Evolutionary conservation across 1,140 invertebrate species (phyloP), one percentile per base, ranked within the genome.

Genomic region (Saccostrea glomerata): DNA sequence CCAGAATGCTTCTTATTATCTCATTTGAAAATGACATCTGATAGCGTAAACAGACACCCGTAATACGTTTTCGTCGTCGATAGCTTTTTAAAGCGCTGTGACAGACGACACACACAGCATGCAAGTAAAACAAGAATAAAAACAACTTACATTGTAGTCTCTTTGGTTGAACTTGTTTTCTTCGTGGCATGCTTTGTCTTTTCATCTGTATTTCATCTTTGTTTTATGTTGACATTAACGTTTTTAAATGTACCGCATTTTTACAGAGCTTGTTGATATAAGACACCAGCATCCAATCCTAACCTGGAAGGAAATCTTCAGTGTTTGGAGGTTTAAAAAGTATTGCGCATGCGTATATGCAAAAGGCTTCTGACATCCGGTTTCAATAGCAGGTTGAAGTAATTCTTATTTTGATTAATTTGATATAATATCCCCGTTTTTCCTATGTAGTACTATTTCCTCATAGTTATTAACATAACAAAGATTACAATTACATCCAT

Each of bases 161-260:
- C 94, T 96, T 96, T 36, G 96, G 96, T 92, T 96, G 96, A 93
- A 96, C 95, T 94, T 96, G 96, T 94, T 96, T 96, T 91, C 96
- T 95, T 92, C 96, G 95, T 90, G 96, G 96, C 96, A 96, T 96
- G 92, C 87, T 92, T 87, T 90, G 86, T 91, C 89, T 92, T 89
- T 89, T 87, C 89, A 91, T 89, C 77, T 85, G 88, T 90, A 87
- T 85, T 58, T 66, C 88, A 86, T 89, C 89, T 88, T 90, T 84
- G 86, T 77, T 89, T 87, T 85, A 70, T 82, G 90, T 83, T 88
- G 85, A 86, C 88, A 91, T 73, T 85, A 77, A 15, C 70, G 82
- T 87, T 89, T 89, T 92, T 90, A 90, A 90, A 90, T 87, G 88
- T 84, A 91, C 90, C 91, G 90, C 92, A 92, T 54, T 25, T 55